Conservation (phyloP, 2,888 invertebrate genomes). For the Lepidonotus clava region DNA sequence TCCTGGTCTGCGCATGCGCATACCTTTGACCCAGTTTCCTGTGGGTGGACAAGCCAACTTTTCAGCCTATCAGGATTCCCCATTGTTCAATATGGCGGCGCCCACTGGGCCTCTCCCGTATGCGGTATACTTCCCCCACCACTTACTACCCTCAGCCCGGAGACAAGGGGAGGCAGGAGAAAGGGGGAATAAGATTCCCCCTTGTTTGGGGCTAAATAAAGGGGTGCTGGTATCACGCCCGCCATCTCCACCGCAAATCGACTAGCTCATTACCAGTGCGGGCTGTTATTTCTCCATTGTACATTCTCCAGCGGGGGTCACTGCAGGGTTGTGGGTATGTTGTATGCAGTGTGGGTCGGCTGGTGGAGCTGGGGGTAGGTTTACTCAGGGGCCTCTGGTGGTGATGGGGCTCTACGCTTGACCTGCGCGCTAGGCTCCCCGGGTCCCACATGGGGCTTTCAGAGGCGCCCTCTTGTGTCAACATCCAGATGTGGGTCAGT, state of each 20-base stretch:
- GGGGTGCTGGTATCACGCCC: background rate
- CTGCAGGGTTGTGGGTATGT: background rate
- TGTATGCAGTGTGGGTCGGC: background rate
- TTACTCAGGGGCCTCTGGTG: background rate
- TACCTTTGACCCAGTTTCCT: too few species aligned
- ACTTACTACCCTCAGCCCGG: background rate
- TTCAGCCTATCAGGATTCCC: too few species aligned
- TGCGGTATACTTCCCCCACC: too few species aligned
- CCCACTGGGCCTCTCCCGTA: too few species aligned
- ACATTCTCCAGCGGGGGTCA: too few species aligned
- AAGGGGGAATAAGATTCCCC: background rate
- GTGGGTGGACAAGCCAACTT: too few species aligned
- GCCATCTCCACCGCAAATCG: background rate
- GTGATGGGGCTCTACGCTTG: constrained; percentile 5
- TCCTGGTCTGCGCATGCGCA: too few species aligned
- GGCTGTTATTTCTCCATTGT: too few species aligned
- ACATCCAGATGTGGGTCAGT: constrained; percentile 46
- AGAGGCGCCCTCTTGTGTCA: constrained; percentile 37
- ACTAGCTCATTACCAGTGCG: background rate
- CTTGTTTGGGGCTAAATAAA: constrained; percentile 2
- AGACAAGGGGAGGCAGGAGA: background rate
- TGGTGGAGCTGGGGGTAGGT: background rate
- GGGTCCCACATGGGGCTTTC: constrained; percentile 7
- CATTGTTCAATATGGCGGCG: too few species aligned
- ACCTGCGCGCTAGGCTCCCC: constrained; percentile 34